These are phyloP conservation scores for Arenaria interpres DNA, from an alignment of 2,113 vertebrate species.

Conservation along the genomic window DNA sequence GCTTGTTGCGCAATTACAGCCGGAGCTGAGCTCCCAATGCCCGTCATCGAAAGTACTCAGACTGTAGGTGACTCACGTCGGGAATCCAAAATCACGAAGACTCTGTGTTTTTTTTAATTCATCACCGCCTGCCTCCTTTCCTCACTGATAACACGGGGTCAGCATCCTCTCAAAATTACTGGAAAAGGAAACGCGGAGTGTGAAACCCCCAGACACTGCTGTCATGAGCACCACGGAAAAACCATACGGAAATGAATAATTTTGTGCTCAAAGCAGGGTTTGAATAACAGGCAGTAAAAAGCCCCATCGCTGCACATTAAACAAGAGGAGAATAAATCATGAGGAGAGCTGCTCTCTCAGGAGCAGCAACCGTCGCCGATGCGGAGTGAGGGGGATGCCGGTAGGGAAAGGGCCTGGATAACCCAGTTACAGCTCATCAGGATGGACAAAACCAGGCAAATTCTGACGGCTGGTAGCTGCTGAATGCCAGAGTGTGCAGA, in stretches of 20 bases:
- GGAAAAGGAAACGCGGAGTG: neutral
- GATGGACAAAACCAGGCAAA: neutral
- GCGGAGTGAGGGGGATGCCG: neutral
- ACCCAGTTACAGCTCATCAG: constrained; percentile 3
- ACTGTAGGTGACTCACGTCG: neutral
- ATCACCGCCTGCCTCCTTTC: neutral
- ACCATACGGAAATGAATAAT: constrained; percentile 25
- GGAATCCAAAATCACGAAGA: neutral
- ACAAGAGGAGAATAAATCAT: constrained; percentile 37
- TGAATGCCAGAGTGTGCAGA: neutral
- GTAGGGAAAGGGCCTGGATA: constrained; percentile 15
- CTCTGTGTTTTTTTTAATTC: neutral
- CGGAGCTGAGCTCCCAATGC: neutral
- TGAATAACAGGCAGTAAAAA: constrained; percentile 50
- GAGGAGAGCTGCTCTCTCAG: neutral
- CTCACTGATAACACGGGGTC: neutral
- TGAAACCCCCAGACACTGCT: constrained; percentile 2
- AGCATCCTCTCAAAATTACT: neutral
- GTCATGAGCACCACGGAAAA: constrained; percentile 24
- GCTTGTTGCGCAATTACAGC: neutral
- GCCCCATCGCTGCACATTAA: neutral
- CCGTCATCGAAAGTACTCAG: neutral
- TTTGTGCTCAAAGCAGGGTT: constrained; percentile 33
- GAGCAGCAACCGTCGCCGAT: neutral
- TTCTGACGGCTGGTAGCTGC: neutral